These are phyloP conservation scores for Actenoides hombroni DNA, from an alignment of 2,113 vertebrate species.

Conservation along the genomic window DNA sequence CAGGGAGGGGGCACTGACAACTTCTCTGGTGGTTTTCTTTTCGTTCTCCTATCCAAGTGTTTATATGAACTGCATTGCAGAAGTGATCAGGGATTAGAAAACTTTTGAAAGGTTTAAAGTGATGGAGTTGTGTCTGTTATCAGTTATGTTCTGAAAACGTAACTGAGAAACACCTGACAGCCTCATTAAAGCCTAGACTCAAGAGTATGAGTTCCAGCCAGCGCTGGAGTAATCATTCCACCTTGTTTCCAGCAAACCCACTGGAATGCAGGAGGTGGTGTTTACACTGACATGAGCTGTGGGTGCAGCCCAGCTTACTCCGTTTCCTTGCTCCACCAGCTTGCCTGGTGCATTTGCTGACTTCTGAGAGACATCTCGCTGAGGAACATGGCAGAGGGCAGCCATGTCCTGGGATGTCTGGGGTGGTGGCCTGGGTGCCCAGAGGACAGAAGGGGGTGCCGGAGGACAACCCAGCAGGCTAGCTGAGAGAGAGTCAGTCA, in stretches of 20 bases:
- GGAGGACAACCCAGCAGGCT: not conserved
- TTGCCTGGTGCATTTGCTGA: not conserved
- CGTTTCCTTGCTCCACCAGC: not conserved
- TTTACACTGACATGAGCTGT: rapidly evolving
- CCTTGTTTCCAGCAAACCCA: not conserved
- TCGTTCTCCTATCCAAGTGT: not conserved
- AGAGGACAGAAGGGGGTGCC: not conserved
- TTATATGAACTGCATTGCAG: not conserved
- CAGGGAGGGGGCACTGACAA: not conserved
- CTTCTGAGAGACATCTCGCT: not conserved
- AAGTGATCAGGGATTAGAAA: not conserved
- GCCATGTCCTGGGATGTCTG: not conserved
- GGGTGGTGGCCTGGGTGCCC: not conserved
- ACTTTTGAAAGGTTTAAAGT: not conserved
- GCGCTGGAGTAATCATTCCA: not conserved
- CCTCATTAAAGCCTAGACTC: not conserved
- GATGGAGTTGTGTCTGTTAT: not conserved
- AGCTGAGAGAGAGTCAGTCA: not conserved
- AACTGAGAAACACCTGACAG: not conserved
- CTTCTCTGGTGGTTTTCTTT: not conserved
- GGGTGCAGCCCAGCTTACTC: not conserved
- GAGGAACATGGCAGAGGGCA: not conserved
- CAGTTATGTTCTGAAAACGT: not conserved
- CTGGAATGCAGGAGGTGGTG: not conserved
- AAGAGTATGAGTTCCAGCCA: not conserved